Evolutionary conservation across 1,140 invertebrate genomes (phyloP), one percentile per base, ranked within the genome.

Genomic region (Phthorimaea operculella): DNA sequence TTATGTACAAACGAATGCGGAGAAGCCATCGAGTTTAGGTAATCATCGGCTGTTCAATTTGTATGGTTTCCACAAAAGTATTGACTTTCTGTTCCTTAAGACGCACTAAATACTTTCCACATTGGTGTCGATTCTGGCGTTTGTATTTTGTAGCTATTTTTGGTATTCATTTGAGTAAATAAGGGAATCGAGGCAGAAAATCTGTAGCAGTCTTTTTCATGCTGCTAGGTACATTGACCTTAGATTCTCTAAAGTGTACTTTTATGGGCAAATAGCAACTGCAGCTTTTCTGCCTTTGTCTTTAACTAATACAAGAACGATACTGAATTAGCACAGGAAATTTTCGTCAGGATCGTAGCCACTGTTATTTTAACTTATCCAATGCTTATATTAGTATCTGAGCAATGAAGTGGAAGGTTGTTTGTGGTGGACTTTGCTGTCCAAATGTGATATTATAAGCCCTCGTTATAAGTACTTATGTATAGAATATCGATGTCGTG

Each of bases 361-460:
- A 28, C 21, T 28, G 2, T 2, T 28, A 4, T 28, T 28, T 4
- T 28, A 4, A 28, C 21, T 28, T 28, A 28, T 28, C 21, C 21
- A 28, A 28, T 28, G 21, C 21, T 28, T 28, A 28, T 28, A 39
- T 39, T 39, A 12, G 36, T 39, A 39, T 39, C 15, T 47, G 44
- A 47, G 4, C 44, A 15, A 47, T 15, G 3, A 9, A 14, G 11
- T 47, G 36, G 11, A 15, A 47, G 15, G 52, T 55, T 55, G 59
- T 63, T 57, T 51, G 54, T 58, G 66, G 59, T 60, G 72, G 73
- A 71, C 76, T 55, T 51, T 52, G 54, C 57, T 66, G 76, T 79
- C 74, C 74, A 60, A 68, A 74, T 84, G 81, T 84, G 81, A 84
- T 84, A 84, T 83, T 82, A 76, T 81, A 81, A 81, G 73, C 75